A percentile compares a stretch with the other conserved stretches of the same genome.
Conservation (phyloP, 1,140 invertebrate genomes). For the Leptinotarsa lineolata region DNA sequence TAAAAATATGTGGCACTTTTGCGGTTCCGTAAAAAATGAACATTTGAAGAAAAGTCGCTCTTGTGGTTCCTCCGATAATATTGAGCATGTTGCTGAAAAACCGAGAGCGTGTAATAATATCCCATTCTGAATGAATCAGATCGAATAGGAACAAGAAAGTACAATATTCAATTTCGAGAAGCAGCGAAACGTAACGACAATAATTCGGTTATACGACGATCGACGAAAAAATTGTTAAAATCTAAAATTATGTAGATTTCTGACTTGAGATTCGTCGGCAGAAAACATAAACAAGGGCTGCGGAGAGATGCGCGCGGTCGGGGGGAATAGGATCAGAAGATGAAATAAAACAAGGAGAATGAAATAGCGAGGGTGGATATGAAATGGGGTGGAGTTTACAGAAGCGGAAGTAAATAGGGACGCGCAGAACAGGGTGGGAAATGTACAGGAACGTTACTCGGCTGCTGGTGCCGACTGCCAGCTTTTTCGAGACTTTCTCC, state of each 20-base stretch:
- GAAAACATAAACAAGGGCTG: constrained; percentile 53
- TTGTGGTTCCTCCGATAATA: too few species aligned
- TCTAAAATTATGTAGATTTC: constrained; percentile 55
- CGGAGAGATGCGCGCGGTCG: constrained; percentile 29
- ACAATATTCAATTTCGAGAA: constrained; percentile 29
- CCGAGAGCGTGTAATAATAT: neutral
- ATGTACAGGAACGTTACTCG: constrained; percentile 46
- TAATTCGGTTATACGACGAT: constrained; percentile 32
- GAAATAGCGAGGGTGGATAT: constrained; percentile 57
- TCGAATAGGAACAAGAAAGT: constrained; percentile 16
- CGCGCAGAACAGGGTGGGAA: constrained; percentile 53
- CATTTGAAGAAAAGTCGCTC: too few species aligned
- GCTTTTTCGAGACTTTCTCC: constrained; percentile 28
- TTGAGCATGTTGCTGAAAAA: too few species aligned
- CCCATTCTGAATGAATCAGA: constrained; percentile 2
- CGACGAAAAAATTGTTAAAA: constrained; percentile 46
- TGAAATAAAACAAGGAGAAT: constrained; percentile 58
- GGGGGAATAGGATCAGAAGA: constrained; percentile 54
- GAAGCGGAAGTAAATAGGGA: constrained; percentile 58
- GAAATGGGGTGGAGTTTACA: constrained; percentile 58
- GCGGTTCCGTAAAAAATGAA: too few species aligned
- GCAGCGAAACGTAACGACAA: constrained; percentile 17
- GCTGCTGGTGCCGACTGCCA: constrained; percentile 45
- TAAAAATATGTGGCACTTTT: too few species aligned
- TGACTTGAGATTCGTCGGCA: constrained; percentile 51